Evolutionary conservation across 2,797 vertebrate genomes (phyloP), one percentile per base, ranked within the genome.

Genomic region (Hippocampus kuda): DNA sequence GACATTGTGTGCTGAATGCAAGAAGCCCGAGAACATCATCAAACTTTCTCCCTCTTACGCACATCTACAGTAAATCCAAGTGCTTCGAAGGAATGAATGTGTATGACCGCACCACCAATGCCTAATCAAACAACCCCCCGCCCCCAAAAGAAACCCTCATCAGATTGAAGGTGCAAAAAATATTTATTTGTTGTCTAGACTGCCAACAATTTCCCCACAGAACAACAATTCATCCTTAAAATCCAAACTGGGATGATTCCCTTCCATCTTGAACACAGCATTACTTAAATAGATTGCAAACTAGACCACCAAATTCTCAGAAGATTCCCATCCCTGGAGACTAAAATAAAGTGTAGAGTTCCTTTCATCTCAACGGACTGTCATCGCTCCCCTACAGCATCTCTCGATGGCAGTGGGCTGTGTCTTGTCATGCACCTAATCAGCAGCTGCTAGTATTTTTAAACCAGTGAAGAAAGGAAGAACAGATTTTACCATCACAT

Each of bases 361-460:
- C 71, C 78, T 68, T 72, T 75, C 59, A 68, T 72, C 69, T 73
- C 74, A 48, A 65, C 68, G 72, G 72, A 80, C 73, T 86, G 79
- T 83, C 73, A 66, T 82, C 74, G 65, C 49, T 75, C 75, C 62
- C 38, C 69, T 76, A 76, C 65, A 5, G 67, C 18, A 2, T 69
- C 69, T 72, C 76, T 77, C 72, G 78, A 64, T 10, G 63, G 68
- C 67, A 49, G 76, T 66, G 75, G 72, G 74, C 79, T 80, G 80
- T 60, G 75, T 66, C 80, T 78, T 67, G 75, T 85, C 83, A 83
- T 77, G 79, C 78, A 77, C 76, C 82, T 88, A 75, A 79, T 85
- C 81, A 81, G 80, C 86, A 88, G 81, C 86, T 84, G 82, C 79
- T 81, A 53, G 68, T 22, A 15, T 76, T 80, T 82, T 79, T 73